Percentiles rank a stretch among this genome's conserved stretches.
These are phyloP conservation scores for Neostethus bicornis DNA, from an alignment of 2,797 vertebrate species.

Conservation along the genomic window DNA sequence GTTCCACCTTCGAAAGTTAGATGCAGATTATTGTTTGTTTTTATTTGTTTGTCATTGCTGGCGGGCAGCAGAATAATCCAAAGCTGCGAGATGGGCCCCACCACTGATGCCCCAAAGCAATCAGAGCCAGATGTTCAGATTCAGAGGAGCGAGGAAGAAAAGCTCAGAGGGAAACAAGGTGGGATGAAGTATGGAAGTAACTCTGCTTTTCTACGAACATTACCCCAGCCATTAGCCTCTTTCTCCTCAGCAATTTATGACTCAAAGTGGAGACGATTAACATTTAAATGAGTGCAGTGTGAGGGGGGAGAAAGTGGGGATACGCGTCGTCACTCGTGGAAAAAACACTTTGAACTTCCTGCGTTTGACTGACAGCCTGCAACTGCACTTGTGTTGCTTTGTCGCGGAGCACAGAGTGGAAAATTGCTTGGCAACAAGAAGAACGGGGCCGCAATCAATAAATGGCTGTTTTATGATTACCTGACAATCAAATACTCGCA, in stretches of 20 bases:
- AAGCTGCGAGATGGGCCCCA: constrained; percentile 13
- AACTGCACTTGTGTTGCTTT: constrained; percentile 10
- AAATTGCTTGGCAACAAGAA: constrained; percentile 20
- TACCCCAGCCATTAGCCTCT: constrained; percentile 6
- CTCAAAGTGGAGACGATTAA: background rate
- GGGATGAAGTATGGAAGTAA: constrained; percentile 43
- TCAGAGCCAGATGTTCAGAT: constrained; percentile 57
- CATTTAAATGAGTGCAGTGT: background rate
- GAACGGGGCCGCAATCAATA: constrained; percentile 16
- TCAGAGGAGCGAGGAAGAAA: constrained; percentile 23
- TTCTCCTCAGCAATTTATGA: background rate
- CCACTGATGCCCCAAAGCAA: constrained; percentile 37
- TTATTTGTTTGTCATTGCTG: constrained; percentile 23
- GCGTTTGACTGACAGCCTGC: constrained; percentile 14
- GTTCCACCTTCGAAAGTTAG: constrained; percentile 12
- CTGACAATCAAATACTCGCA: constrained; percentile 44
- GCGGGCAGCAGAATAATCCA: constrained; percentile 30
- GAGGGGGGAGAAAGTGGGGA: background rate
- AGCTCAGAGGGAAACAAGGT: constrained; percentile 1
- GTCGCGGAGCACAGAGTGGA: constrained; percentile 2
- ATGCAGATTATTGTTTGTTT: constrained; percentile 31
- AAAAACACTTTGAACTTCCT: constrained; percentile 17
- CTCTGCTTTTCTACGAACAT: constrained; percentile 2
- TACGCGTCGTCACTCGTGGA: background rate
- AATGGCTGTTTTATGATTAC: constrained; percentile 22